Evolutionary conservation across 2,113 vertebrate genomes (phyloP), one percentile per base, ranked within the genome.

Genomic region (Aegotheles bennettii): DNA sequence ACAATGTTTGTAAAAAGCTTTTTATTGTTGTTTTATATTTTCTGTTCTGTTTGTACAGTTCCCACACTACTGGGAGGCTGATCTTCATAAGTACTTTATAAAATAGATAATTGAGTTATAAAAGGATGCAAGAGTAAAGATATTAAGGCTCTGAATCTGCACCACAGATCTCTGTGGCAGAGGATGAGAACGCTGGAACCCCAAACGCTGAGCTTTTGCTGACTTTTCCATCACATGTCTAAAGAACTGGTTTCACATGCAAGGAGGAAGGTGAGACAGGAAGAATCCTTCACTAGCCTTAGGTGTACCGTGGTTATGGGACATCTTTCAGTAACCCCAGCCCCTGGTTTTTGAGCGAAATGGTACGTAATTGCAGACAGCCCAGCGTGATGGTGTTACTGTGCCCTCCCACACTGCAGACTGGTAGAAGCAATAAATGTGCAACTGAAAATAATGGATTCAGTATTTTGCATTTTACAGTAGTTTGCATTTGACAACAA

Each of bases 291-390:
- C 40, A 3, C 42, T 61, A 47, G 5, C 47, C 9, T 26, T 16
- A 25, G 60, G n/a, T 42, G 19, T 21, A 19, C 16, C 29, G 43
- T 53, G n/a, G 7, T 36, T 82, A 10, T 24, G 35, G 33, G 57
- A 29, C 10, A 33, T 17, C 17, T 54, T 61, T 11, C 24, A 76
- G 33, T 45, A 50, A 50, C 25, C 67, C 26, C 47, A 60, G 47
- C 36, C 65, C 14, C 36, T 45, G 18, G 7, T 59, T 60, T 26
- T 40, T 15, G 24, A 26, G 36, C 60, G 31, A 23, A 53, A 23
- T 6, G 5, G 60, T 42, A 10, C 1, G 0, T 11, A 19, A 26
- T 2, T 57, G 48, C 31, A 50, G 36, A 7, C 40, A 36, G 20
- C 29, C 31, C 56, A 35, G 19, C 16, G 24, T 13, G 42, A 3